phyloP scores from a whole-genome alignment of 2,888 invertebrate species.

The Selenia dentaria region DNA sequence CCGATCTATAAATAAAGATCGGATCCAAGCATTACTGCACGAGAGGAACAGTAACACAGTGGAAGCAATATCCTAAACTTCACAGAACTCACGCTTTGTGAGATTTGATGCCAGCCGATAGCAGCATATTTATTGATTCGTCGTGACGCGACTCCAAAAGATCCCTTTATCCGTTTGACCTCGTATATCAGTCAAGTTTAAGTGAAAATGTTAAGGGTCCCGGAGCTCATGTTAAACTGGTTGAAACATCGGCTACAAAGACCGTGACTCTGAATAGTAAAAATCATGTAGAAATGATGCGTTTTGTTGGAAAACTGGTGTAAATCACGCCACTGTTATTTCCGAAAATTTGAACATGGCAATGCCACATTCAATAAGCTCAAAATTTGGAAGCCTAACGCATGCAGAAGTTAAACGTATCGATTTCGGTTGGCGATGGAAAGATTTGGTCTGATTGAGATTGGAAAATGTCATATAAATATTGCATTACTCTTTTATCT shows the following conservation, averaged over 20 bases:
- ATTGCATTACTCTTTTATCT: no score
- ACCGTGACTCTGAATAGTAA: conserved; percentile 46
- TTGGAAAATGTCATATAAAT: no score
- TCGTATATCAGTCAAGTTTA: conserved; percentile 39
- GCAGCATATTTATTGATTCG: conserved; percentile 45
- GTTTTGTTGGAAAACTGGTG: conserved; percentile 41
- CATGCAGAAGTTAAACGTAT: no score
- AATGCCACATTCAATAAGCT: conserved; percentile 27
- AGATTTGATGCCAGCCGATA: conserved; percentile 47
- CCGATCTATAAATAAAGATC: conserved; percentile 20
- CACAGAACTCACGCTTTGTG: conserved; percentile 33
- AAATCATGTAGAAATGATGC: conserved; percentile 40
- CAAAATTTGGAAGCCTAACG: conserved; percentile 22
- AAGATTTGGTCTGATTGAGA: no score
- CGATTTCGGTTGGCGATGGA: no score
- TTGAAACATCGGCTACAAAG: conserved; percentile 3
- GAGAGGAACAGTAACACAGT: conserved; percentile 19
- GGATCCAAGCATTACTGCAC: conserved; percentile 20
- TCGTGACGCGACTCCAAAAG: conserved; percentile 44
- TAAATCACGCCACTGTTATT: conserved; percentile 34
- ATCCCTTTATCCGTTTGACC: conserved; percentile 35
- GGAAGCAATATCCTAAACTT: conserved; percentile 39
- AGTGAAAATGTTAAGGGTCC: conserved; percentile 37
- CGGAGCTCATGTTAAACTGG: conserved; percentile 13
- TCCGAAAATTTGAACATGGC: conserved; percentile 25